Evolutionary conservation across 2,797 vertebrate species (phyloP), one percentile per base, ranked within the genome.

Genomic region (Okamejei kenojei): DNA sequence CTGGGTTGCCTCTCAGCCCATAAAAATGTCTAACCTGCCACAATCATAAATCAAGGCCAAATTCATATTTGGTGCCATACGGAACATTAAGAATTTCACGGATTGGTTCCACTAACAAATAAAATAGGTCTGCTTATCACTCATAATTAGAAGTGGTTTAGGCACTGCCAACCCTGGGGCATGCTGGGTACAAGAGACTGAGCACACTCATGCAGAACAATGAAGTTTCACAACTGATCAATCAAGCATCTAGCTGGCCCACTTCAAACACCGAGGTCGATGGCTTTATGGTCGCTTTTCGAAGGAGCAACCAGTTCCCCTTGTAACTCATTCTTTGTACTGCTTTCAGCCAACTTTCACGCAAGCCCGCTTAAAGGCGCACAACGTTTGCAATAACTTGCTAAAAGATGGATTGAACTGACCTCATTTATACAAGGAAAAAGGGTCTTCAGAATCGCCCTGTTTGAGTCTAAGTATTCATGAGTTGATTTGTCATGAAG

Each of bases 271-370:
- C n/a, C 19, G 32, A 63, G 6, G 17, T n/a, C 84, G 63, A 32
- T 88, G 84, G 84, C n/a, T 88, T 88, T 38, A n/a, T n/a, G 63
- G 82, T 65, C 61, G 32, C 82, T 61, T 65, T 29, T 86, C 63
- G 19, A 65, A 61, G 82, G n/a, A 86, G 82, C 61, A 65, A 61
- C 82, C 32, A 7, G 61, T 68, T 88, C 65, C 84, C 19, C 84
- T 26, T 65, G 61, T 68, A 68, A 88, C 63, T 86, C 82, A 35
- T 63, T 32, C 84, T 9, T 35, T 68, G 61, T 23, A 35, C 63
- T 9, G 15, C 7, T 68, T n/a, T 68, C n/a, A 9, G 35, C 63
- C n/a, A 68, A 65, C 68, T 21, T 68, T 68, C 84, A 88, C 7
- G 17, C 65, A 63, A 68, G 15, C n/a, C 61, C 8, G 19, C 82